Evolutionary conservation across 2,113 vertebrate species (phyloP), one percentile per base, ranked within the genome.

Genomic region (Cavia porcellus): DNA sequence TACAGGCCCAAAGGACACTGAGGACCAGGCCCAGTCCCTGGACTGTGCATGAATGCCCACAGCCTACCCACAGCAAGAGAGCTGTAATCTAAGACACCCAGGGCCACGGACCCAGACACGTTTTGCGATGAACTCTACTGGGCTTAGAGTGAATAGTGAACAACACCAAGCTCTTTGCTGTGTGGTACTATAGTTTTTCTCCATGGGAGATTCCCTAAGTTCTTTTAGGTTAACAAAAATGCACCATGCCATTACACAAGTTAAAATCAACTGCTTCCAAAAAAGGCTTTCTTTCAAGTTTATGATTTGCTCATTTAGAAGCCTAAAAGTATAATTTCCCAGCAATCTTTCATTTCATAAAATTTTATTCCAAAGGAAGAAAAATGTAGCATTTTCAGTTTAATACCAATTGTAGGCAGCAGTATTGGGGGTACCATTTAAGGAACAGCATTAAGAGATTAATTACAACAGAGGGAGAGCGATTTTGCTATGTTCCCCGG

Each of bases 361-460:
- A 94, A 94, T 66, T 96, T 87, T 86, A 86, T 72, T 89, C 79
- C 59, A 55, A 91, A 83, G 32, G 64, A n/a, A 75, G 30, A 89
- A 79, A 45, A 89, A 22, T 0, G 55, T 2, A 89, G 52, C 52
- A 32, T 38, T 85, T 81, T 45, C 64, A 3, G 38, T 28, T 14
- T 77, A 77, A 62, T 1, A 24, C 52, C 6, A 2, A 52, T 70
- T 82, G 19, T 3, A 42, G 4, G 55, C 12, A 3, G 50, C 35
- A 6, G 83, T 3, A 13, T 1, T 32, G 50, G n/a, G 83, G 0
- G 0, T 11, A 19, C 0, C 1, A 72, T 12, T 9, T 28, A 12
- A 0, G 80, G 57, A 90, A 2, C 42, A 0, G 35, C 6, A 28
- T 12, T 28, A 22, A 84, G 32, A 72, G 61, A 30, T 2, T 17